These are phyloP conservation scores for Diarsia mendica DNA, from an alignment of 2,888 invertebrate species.

Conservation along the genomic window DNA sequence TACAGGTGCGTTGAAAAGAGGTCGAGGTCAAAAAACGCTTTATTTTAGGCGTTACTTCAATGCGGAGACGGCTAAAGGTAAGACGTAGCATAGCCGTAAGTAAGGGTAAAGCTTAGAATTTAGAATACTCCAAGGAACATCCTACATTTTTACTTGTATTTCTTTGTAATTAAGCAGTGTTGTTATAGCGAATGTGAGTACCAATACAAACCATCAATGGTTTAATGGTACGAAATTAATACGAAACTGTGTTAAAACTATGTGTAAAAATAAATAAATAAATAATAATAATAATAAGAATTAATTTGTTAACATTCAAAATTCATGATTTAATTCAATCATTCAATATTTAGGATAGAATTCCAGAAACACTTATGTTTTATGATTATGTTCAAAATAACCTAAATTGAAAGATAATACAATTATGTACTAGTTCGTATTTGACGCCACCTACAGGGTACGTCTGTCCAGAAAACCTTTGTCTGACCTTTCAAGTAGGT, in stretches of 20 bases:
- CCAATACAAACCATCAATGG: no score
- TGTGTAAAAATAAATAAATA: no score
- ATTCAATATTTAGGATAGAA: neutral
- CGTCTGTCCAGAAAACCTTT: neutral
- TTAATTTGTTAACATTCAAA: neutral
- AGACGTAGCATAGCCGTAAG: neutral
- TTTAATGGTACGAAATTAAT: no score
- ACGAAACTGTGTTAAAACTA: no score
- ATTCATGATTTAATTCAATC: no score
- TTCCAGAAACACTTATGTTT: slow-evolving; percentile 8
- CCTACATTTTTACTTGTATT: no score
- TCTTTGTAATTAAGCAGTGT: no score
- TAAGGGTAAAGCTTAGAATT: neutral
- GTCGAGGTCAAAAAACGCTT: slow-evolving; percentile 43
- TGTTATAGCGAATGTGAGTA: no score
- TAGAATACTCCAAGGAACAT: neutral
- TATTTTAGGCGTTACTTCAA: slow-evolving; percentile 36
- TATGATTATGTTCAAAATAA: neutral
- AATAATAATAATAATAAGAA: no score
- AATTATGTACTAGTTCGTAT: neutral
- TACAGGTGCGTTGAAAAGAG: slow-evolving; percentile 46
- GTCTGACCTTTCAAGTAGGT: neutral
- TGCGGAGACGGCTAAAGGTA: slow-evolving; percentile 6
- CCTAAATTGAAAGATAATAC: neutral
- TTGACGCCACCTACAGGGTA: neutral